Percentiles rank a stretch among this genome's conserved stretches.
These are phyloP conservation scores for Mystacides longicornis DNA, from an alignment of 2,888 invertebrate genomes.

Conservation along the genomic window DNA sequence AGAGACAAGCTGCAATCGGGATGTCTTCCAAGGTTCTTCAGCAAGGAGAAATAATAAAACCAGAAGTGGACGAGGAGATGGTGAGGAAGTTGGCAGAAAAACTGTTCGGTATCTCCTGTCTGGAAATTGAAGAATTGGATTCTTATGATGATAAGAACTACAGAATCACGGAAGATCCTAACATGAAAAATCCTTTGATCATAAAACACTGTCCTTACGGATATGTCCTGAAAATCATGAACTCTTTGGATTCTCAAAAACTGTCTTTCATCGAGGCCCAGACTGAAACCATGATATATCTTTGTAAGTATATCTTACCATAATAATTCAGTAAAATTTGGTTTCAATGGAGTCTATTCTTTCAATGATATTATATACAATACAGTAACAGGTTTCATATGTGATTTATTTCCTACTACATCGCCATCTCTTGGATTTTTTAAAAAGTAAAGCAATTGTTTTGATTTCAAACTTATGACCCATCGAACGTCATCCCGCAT, in stretches of 20 bases:
- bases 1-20: not conserved
- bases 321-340: no score
- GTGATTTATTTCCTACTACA: no score
- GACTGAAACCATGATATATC: conserved; percentile 62
- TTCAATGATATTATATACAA: no score
- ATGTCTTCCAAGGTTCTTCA: conserved; percentile 31
- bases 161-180: conserved; percentile 52
- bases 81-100: conserved; percentile 48
- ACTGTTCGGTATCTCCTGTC: conserved; percentile 56
- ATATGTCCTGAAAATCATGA: conserved; percentile 77
- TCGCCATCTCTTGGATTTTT: no score
- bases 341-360: no score
- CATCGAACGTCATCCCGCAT: no score
- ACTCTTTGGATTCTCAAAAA: conserved; percentile 71
- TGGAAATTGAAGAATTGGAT: conserved; percentile 53
- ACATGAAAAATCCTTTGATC: conserved; percentile 54
- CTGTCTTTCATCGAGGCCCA: conserved; percentile 63
- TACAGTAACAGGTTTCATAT: no score
- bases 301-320: conserved; percentile 47
- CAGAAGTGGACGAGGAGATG: conserved; percentile 45
- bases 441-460: no score
- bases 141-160: conserved; percentile 78
- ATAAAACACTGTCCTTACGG: conserved; percentile 50
- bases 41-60: conserved; percentile 52
- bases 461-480: no score